Base-by-base conservation (phyloP, 2,797 vertebrate genomes). In the Dryobates pubescens region DNA sequence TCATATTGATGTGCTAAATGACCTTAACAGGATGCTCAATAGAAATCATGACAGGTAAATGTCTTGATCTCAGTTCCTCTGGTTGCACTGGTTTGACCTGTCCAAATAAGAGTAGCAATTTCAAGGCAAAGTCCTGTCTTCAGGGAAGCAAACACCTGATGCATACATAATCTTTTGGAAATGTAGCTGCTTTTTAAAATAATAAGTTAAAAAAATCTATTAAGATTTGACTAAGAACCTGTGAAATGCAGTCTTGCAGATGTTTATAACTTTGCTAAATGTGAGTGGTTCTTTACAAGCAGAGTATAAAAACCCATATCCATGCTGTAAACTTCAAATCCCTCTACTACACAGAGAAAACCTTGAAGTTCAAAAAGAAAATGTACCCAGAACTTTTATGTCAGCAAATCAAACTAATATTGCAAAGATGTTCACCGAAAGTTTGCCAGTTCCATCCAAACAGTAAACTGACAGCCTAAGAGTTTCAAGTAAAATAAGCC, bases 171-270 rank as follows among this genome's bases (percentile, higher is more conserved):
- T 76, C 74, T 90, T 86, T 76, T 84, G 71, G 88, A 95, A 92
- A 77, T 12, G 36, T 26, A 92, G 68, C 74, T 62, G 62, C 71
- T 88, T 36, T 36, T 36, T 49, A 23, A 49, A 49, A 87, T 83
- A 81, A 90, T 91, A 85, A 79, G 14, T 6, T 13, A 68, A 70
- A 29, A 88, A 92, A 73, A 76, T n/a, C 74, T 89, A 90, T 56
- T 86, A 88, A 79, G 80, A 88, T 61, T 92, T 90, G 81, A 94
- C 81, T 88, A 96, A 47, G 88, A 91, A 88, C 62, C 89, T 76
- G 88, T 95, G 95, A 96, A 96, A 92, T 80, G 78, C 26, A 90
- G 36, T 95, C 94, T 96, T 84, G 86, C 36, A 82, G 82, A 86
- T 88, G 89, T 86, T 93, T 80, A 27, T 92, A 90, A 82, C 85